Evolutionary conservation across 2,888 invertebrate genomes (phyloP), one percentile per base, ranked within the genome.

Genomic region (Archips crataeganus): DNA sequence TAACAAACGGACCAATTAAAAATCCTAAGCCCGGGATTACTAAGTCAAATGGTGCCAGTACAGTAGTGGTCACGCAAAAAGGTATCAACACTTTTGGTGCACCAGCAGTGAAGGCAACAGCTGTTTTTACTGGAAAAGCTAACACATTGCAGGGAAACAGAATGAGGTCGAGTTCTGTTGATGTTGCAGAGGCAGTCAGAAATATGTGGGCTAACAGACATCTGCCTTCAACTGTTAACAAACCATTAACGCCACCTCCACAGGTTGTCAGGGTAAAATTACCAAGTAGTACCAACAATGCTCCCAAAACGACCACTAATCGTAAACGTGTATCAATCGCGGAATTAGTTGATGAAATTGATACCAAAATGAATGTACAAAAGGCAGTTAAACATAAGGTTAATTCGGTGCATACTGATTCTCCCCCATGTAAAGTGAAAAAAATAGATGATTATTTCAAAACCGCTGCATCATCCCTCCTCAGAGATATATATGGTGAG

Each of bases 361-460:
- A 68, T 9, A 75, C 8, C 15, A 75, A 75, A 36, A 73, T 63
- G 59, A 77, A 74, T 63, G 42, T 47, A 61, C 39, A 54, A 15
- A 87, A 81, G 75, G 54, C 77, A 59, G 84, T 77, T 47, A 90
- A 90, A 79, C 84, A 87, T 69, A 90, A 88, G 81, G 74, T 79
- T 63, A 74, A 81, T 34, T 32, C 79, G 3, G 66, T 67, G 11
- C 75, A 79, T 64, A 34, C 72, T 51, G 67, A 79, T 39, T 83
- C 87, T 10, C 90, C 92, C 5, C 89, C 91, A 15, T 77, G 78
- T 10, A 94, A 94, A 85, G 80, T 90, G 0, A 90, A 84, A 75
- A 94, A 90, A 83, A 93, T 94, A 36, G 90, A 93, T 79, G 89
- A 92, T 76, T 91, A 91, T 76, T 92, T 93, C 65, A 90, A 88